A percentile compares a stretch with the other conserved stretches of the same genome.
phyloP scores from a whole-genome alignment of 2,113 vertebrate species.

The Catharus minimus region DNA sequence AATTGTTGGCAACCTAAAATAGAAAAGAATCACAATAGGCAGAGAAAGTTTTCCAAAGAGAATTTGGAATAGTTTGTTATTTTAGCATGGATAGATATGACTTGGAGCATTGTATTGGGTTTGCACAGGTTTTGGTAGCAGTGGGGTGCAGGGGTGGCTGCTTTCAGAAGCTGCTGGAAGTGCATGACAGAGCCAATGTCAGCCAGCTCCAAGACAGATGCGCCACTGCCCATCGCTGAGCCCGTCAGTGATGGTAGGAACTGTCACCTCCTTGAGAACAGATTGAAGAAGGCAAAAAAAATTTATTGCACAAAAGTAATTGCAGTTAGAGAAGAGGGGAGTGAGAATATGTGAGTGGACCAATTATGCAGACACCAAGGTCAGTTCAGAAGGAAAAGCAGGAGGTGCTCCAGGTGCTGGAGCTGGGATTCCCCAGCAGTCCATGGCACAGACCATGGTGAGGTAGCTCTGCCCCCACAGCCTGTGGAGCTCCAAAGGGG shows the following conservation, averaged over 20 bases:
- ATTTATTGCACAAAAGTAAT: neutral
- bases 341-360: neutral
- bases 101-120: neutral
- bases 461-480: neutral
- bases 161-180: neutral
- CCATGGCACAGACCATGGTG: accelerated
- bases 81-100: neutral
- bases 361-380: neutral
- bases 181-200: neutral
- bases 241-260: accelerated
- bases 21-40: neutral
- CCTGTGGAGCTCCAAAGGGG: neutral
- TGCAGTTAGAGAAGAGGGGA: neutral
- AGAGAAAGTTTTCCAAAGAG: neutral
- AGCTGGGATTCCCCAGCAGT: neutral
- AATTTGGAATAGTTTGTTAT: neutral
- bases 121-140: neutral
- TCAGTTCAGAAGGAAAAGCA: neutral
- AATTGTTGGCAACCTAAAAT: neutral
- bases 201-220: neutral
- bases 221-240: accelerated
- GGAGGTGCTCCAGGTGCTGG: neutral
- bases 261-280: neutral
- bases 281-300: neutral
- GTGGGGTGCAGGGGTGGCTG: neutral